Base-by-base conservation (phyloP, 2,797 vertebrate species). In the Glyptemys insculpta region DNA sequence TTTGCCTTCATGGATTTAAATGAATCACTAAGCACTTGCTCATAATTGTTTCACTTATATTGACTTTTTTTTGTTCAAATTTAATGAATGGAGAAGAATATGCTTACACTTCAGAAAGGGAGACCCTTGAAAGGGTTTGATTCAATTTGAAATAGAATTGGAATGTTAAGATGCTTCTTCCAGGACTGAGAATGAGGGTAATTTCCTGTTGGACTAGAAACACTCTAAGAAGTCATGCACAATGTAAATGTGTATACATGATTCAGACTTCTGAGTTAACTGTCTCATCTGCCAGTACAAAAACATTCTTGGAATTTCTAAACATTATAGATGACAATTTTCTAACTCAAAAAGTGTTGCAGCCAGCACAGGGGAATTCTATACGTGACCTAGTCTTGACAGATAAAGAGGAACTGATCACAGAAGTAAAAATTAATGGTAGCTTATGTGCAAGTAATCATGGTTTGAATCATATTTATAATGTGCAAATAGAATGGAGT, bases 11-110 rank as follows among this genome's bases (percentile, higher is more conserved):
- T 1, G 5, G 76, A 62, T 54, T 16, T 68, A 88, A 18, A 89
- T 56, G 54, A 93, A 74, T 79, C 88, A 68, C 62, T 29, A 74
- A n/a, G 74, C 49, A 2, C 31, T 54, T 85, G 29, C 87, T 95
- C 76, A 76, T 85, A 86, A 94, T 54, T 72, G 79, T 79, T 29
- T 96, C 91, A 86, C 87, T 96, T 95, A n/a, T 85, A n/a, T 34
- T 7, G 57, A 68, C 23, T 54, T 54, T 81, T 68, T 23, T 87
- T 90, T 84, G 92, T 82, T 86, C 88, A 59, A 18, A 52, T 29
- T 65, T 94, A 95, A 93, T 93, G 84, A 81, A 86, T 56, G 78
- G 49, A 79, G 12, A 57, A 79, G 92, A 62, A n/a, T 59, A 5
- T 52, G 27, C 25, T 81, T 18, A 81, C 23, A 18, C 14, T 34